Evolutionary conservation across 2,113 vertebrate genomes (phyloP).

Genomic region (Heteronetta atricapilla): DNA sequence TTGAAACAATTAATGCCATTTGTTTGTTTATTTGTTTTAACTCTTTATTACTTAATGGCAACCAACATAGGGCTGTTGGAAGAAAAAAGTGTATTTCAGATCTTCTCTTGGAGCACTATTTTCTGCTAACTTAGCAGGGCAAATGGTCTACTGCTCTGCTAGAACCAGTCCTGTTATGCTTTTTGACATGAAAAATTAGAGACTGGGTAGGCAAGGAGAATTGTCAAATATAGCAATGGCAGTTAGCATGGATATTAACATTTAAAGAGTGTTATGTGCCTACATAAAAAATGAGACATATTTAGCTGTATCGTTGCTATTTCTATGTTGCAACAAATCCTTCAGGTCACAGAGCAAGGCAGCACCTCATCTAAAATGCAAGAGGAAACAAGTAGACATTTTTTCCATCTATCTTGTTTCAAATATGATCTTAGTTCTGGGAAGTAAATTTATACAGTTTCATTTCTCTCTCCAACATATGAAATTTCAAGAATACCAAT

Average conservation of each 20-base stretch:
- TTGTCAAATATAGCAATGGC: not conserved
- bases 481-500: constrained; percentile 9
- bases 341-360: not conserved
- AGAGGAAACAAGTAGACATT: not conserved
- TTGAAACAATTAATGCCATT: not conserved
- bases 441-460: constrained; percentile 13
- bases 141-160: not conserved
- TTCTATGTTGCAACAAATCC: not conserved
- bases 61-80: not conserved
- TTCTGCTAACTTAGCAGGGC: not conserved
- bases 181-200: not conserved
- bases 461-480: not conserved
- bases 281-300: not conserved
- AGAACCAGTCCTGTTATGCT: not conserved
- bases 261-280: constrained; percentile 44
- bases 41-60: not conserved
- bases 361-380: constrained; percentile 21
- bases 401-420: constrained; percentile 1
- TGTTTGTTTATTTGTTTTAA: not conserved
- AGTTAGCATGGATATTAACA: not conserved
- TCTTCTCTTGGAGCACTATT: not conserved
- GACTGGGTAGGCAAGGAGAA: not conserved
- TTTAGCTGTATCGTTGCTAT: not conserved
- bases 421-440: not conserved
- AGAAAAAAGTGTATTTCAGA: not conserved